These are phyloP conservation scores for Ondatra zibethicus DNA, from an alignment of 2,113 vertebrate species.

Conservation along the genomic window DNA sequence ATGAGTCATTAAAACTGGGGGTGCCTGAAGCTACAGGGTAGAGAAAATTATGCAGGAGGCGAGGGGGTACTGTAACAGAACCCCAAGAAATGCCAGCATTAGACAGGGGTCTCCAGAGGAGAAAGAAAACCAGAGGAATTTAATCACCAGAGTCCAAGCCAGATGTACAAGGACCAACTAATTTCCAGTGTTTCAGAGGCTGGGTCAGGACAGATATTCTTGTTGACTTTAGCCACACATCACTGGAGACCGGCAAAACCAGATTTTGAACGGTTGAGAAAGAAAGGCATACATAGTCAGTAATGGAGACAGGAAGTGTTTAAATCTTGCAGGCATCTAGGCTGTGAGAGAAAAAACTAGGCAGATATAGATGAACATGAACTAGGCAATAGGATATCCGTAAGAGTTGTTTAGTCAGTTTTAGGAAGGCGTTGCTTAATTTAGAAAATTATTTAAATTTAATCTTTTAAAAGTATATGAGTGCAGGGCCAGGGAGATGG, in stretches of 20 bases:
- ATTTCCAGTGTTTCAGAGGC: not conserved
- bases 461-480: not conserved
- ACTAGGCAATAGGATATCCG: not conserved
- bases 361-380: not conserved
- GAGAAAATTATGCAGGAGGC: not conserved
- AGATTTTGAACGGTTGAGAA: conserved; percentile 5
- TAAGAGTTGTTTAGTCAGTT: not conserved
- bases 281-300: not conserved
- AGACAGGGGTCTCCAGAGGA: not conserved
- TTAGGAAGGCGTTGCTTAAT: conserved; percentile 38
- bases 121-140: not conserved
- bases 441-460: not conserved
- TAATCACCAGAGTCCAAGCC: not conserved
- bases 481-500: not conserved
- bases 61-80: conserved; percentile 7
- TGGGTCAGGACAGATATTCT: not conserved
- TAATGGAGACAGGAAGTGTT: conserved; percentile 19
- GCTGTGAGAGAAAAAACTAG: conserved; percentile 39
- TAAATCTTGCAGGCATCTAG: conserved; percentile 34
- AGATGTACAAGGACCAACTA: not conserved
- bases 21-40: not conserved
- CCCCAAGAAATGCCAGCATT: not conserved
- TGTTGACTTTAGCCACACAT: not conserved
- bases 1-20: conserved; percentile 19
- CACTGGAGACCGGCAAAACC: conserved; percentile 40